Evolutionary conservation across 2,113 vertebrate genomes (phyloP).

Genomic region (Murina feae): DNA sequence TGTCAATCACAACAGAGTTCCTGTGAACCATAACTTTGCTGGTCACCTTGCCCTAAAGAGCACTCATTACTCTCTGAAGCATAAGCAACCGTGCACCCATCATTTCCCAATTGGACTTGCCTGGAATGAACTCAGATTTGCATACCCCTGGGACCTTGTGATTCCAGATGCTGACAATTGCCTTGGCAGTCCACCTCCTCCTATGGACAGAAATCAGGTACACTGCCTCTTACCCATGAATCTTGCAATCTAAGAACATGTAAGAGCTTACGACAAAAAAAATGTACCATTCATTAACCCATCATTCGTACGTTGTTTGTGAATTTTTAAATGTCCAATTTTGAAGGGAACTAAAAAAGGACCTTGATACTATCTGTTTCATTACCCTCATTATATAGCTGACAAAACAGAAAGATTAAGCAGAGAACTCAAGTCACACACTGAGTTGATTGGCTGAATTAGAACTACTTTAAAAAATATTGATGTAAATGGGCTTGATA

Average conservation of each 20-base stretch:
- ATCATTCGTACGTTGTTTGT: background rate
- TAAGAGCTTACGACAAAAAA: background rate
- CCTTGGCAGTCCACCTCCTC: background rate
- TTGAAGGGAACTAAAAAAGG: background rate
- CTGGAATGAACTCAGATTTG: background rate
- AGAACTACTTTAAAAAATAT: background rate
- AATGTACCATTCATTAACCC: background rate
- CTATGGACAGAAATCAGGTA: background rate
- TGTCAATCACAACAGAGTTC: background rate
- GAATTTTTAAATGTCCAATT: background rate
- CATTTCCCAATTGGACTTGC: background rate
- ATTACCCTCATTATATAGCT: background rate
- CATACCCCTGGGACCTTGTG: background rate
- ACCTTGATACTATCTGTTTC: background rate
- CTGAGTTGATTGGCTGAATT: background rate
- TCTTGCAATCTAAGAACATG: background rate
- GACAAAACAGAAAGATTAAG: background rate
- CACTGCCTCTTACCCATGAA: background rate
- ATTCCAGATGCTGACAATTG: background rate
- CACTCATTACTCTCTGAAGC: background rate
- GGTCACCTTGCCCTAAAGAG: background rate
- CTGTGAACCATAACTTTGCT: background rate
- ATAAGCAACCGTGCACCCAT: background rate
- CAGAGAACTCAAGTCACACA: background rate
- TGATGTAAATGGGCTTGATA: background rate